Evolutionary conservation across 2,113 vertebrate genomes (phyloP), one percentile per base, ranked within the genome.

Genomic region (Rallus limicola): DNA sequence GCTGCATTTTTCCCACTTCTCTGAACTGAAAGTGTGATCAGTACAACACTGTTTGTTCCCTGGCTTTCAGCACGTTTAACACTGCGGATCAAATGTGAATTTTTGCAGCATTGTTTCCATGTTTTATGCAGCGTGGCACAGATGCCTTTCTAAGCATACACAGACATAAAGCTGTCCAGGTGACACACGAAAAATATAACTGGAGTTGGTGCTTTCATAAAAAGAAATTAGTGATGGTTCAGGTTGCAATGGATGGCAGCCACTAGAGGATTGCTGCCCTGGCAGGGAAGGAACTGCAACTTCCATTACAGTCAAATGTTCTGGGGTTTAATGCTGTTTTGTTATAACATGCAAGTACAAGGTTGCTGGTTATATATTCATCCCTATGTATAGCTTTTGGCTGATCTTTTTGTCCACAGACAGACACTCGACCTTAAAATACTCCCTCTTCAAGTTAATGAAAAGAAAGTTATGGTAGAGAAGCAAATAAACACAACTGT

Each of bases 141-240:
- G 63, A 60, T 3, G n/a, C 88, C 48, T 78, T 91, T 55, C 88
- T 82, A 96, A 84, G 78, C 11, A 86, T 56, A 56, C 74, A 77
- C 76, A 88, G 71, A 90, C 63, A 46, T 10, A 70, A 92, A 83
- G 68, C 69, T 34, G 68, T 60, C 48, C 91, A 94, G 90, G 93
- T 93, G 90, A 95, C 77, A 86, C 33, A n/a, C 29, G 36, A 67
- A 86, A 95, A 92, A 75, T 64, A 79, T 53, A 93, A 90, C 13
- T 76, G 88, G 92, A 75, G 80, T n/a, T 55, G 72, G 58, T 78
- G 64, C 69, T 76, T 92, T 93, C 90, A 69, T 81, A 72, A 92
- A 95, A 82, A 86, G 88, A 97, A 97, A 94, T 96, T 86, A 96
- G 83, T 92, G 75, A 44, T 94, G 3, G 6, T 70, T 94, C 93